Base-by-base conservation (phyloP, 1,140 invertebrate genomes). In the Formica exsecta region DNA sequence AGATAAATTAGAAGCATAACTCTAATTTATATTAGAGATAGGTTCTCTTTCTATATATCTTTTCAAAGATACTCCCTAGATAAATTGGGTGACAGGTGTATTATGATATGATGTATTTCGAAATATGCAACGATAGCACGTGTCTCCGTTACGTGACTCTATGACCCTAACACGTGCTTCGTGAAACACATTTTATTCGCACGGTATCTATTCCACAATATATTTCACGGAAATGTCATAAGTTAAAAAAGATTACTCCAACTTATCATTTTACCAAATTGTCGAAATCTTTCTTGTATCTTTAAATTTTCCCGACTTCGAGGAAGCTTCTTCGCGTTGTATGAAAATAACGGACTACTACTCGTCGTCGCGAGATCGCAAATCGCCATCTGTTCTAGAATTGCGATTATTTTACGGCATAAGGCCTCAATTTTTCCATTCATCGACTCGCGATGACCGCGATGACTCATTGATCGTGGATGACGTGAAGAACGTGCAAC, bases 401-500 rank as follows among this genome's bases (percentile, higher is more conserved):
- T 80, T 19, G 64, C 16, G 25, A 73, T 13, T 59, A 25, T 36
- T 68, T 70, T 68, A 80, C 44, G 68, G 19, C 22, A 16, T 51
- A 25, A 61, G 38, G 8, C 57, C 57, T 48, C 62, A 86, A 79
- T 87, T 61, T 87, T 86, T 86, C 66, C 13, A 87, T 86, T 70
- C 68, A 79, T 71, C 64, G 83, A n/a, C 44, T 44, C 74, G 54
- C 65, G 38, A 86, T 86, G 65, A 81, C 66, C 64, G 85, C 76
- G 41, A 70, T 86, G 85, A 81, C 44, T 86, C 85, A 81, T 61
- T 80, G 22, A 22, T 22, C 22, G 22, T 22, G 85, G 85, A 86
- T 81, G 36, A 81, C 51, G n/a, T 22, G 22, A 22, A 29, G 51
- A n/a, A 70, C 54, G 54, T 77, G 54, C 41, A 51, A 81, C 32